phyloP scores from a whole-genome alignment of 2,113 vertebrate species.

The Suricata suricatta region DNA sequence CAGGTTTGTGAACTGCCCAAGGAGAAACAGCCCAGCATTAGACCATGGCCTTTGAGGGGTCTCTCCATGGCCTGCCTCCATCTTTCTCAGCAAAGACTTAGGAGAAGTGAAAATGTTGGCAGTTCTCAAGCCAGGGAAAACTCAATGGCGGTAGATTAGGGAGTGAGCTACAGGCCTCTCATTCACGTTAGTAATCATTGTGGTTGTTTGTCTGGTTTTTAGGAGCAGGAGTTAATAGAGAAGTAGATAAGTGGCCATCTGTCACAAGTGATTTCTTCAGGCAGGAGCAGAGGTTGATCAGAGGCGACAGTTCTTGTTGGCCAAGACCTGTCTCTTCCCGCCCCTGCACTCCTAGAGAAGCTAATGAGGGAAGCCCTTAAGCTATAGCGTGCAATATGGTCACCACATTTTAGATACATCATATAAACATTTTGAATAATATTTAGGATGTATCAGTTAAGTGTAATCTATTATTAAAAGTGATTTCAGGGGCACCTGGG shows the following conservation, averaged over 20 bases:
- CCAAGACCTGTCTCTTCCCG: not conserved
- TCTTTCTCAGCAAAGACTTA: not conserved
- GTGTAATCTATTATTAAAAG: conserved; percentile 15
- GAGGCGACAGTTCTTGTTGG: not conserved
- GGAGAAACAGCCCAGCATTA: not conserved
- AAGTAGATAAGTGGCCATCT: conserved; percentile 57
- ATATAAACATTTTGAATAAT: not conserved
- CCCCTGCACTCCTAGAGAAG: not conserved
- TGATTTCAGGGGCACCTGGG: not conserved
- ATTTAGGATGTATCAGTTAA: conserved; percentile 31
- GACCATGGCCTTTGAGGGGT: not conserved
- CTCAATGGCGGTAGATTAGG: not conserved
- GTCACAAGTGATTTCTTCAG: not conserved
- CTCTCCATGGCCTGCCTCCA: not conserved
- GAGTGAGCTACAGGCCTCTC: not conserved
- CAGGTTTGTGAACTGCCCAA: not conserved
- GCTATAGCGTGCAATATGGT: not conserved
- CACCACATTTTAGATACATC: not conserved
- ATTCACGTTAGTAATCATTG: not conserved
- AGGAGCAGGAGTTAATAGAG: not conserved
- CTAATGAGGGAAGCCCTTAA: not conserved
- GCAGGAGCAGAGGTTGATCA: conserved; percentile 40
- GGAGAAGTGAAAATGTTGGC: not conserved
- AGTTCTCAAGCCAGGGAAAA: not conserved
- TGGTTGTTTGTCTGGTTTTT: not conserved